Evolutionary conservation across 2,797 vertebrate species (phyloP).

Genomic region (Chaetodon trifasciatus): DNA sequence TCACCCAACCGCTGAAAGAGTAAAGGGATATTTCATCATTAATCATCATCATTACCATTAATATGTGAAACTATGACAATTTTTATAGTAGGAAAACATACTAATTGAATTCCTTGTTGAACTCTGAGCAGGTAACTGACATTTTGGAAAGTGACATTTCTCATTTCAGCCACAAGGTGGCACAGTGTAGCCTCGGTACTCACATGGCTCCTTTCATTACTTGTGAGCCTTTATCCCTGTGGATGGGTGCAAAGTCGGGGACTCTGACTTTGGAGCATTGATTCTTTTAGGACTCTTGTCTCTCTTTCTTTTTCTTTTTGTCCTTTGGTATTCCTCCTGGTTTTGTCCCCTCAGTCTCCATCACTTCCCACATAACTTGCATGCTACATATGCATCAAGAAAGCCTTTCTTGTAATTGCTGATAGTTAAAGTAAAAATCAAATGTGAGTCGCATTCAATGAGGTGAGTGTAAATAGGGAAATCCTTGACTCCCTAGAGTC

Average conservation of each 20-base stretch:
- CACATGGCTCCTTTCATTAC: background rate
- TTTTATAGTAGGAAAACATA: background rate
- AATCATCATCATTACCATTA: too few relatives aligned
- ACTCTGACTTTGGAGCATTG: conserved; percentile 27
- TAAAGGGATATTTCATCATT: too few relatives aligned
- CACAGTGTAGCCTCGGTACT: conserved; percentile 11
- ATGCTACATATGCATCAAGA: background rate
- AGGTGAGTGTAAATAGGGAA: conserved; percentile 14
- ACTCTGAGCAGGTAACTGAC: background rate
- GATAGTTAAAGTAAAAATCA: conserved; percentile 16
- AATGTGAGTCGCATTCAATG: conserved; percentile 5
- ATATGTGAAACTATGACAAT: too few relatives aligned
- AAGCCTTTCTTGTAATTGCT: conserved; percentile 23
- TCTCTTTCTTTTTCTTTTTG: background rate
- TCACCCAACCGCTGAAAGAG: too few relatives aligned
- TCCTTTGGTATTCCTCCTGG: conserved; percentile 1
- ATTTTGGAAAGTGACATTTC: background rate
- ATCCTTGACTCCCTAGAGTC: background rate
- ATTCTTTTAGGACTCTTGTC: conserved; percentile 24
- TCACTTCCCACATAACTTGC: background rate
- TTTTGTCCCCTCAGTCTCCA: background rate
- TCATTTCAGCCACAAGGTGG: conserved; percentile 67
- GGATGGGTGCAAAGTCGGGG: background rate
- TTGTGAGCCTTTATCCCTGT: background rate
- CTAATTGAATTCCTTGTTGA: too few relatives aligned